Base-by-base conservation (phyloP, 1,140 invertebrate genomes). In the Atta cephalotes region DNA sequence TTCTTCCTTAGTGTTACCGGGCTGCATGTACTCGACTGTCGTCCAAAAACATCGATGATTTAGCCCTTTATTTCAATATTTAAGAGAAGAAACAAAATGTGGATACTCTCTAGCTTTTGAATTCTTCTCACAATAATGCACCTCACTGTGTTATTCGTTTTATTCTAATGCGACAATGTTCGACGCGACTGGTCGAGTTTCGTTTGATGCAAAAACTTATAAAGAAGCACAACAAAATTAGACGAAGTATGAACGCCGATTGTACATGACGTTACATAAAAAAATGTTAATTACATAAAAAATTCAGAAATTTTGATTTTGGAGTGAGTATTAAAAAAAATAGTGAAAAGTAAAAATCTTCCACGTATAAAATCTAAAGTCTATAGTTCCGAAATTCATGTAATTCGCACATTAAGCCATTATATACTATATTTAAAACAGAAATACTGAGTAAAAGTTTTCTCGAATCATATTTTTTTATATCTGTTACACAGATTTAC, bases 111-210 rank as follows among this genome's bases (percentile, higher is more conserved):
- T 74, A 76, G 18, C 53, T 84, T 31, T 72, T 18, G 49, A 14
- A 35, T 74, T 82, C 51, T 76, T 51, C 56, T 84, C 80, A 84
- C 56, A 49, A 84, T 28, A 58, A 51, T 84, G 80, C 80, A 84
- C 80, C 56, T 82, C 80, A 82, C 53, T 76, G 60, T 72, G 39
- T 51, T 18, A 5, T 76, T 62, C 63, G 39, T 76, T 21, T 76
- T 58, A 72, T 76, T 84, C n/a, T 84, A 21, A 84, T 84, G 80
- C 80, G 70, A 84, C 80, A 84, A 84, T 84, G 70, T 84, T 74
- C 39, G 80, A 84, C 70, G 70, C 70, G 80, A 84, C 70, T 76
- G 4, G 39, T 84, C 80, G 70, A 84, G 39, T 84, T 79, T 80
- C 25, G 16, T 85, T 78, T 31, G 3, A 79, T 77, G 49, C 74